Evolutionary conservation across 2,888 invertebrate species (phyloP), one percentile per base, ranked within the genome.

Genomic region (Icerya purchasi): DNA sequence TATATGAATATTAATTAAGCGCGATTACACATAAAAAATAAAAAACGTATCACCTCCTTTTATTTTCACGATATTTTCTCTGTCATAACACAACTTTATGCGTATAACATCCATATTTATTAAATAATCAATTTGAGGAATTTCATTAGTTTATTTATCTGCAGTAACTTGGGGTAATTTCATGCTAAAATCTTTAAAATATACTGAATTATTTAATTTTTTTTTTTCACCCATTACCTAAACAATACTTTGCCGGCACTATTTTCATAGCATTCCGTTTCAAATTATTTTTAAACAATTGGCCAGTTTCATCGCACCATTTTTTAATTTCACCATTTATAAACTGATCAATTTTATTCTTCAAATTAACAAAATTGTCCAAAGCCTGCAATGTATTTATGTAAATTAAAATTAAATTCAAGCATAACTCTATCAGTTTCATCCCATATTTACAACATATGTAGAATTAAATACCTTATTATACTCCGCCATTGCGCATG

Each of bases 191-290:
- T 36, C 14, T 36, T 8, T 8, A 36, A 36, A 36, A 36, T 36
- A 8, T 36, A 14, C 14, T 36, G 14, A 8, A 36, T 36, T 36
- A 36, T 36, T 36, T 36, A 36, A 8, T 5, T 36, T 36, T 36
- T 36, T 36, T 36, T 14, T 36, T 14, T 36, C 14, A 8, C 36
- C 36, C 8, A 5, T 49, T 51, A 55, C 54, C 55, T 22, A 55
- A 21, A 1, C 19, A 3, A 51, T 59, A 54, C n/a, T 24, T 54
- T 1, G 59, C 49, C n/a, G 54, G 22, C 21, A 54, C 59, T 14
- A 59, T 54, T 54, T 55, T 54, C 5, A 59, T 54, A 2, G 54
- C 50, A 22, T 59, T 55, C 20, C 51, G 50, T n/a, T 55, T 59
- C 10, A 59, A 24, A 51, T 18, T 54, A 22, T 59, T 50, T 49